Evolutionary conservation across 2,113 vertebrate species (phyloP).

Genomic region (Saguinus imperator): DNA sequence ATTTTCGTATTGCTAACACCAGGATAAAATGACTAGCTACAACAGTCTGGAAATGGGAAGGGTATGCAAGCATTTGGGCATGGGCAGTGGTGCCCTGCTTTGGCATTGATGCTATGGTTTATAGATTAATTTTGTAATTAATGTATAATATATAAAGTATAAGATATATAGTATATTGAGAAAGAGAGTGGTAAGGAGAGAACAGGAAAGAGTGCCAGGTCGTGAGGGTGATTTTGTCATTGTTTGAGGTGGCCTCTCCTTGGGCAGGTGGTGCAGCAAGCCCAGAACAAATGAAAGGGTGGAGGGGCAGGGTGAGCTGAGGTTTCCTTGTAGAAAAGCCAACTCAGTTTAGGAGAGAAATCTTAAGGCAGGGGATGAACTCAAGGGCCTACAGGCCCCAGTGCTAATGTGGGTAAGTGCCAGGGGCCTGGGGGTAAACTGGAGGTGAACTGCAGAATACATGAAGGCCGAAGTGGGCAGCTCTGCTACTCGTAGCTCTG

Average conservation of each 20-base stretch:
- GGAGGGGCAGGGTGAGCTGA: fast-evolving
- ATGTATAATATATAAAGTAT: not conserved
- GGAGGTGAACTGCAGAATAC: not conserved
- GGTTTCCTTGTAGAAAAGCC: not conserved
- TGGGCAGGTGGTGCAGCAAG: too few relatives aligned
- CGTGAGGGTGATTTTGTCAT: too few relatives aligned
- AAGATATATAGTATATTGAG: not conserved
- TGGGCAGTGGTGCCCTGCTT: not conserved
- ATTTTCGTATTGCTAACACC: not conserved
- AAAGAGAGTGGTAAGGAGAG: not conserved
- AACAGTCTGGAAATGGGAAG: not conserved
- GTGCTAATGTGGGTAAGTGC: too few relatives aligned
- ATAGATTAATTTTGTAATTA: not conserved
- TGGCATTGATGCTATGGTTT: not conserved
- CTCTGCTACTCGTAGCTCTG: fast-evolving
- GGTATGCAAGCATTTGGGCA: not conserved
- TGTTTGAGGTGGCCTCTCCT: not conserved
- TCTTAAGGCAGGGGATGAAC: not conserved
- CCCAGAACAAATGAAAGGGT: not conserved
- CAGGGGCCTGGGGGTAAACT: not conserved
- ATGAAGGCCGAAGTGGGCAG: fast-evolving
- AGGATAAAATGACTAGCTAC: not conserved
- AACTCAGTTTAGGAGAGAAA: not conserved
- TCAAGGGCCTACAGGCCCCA: too few relatives aligned
- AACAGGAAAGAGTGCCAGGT: not conserved